Percentiles rank a stretch among this genome's conserved stretches.
Conservation (phyloP, 1,140 invertebrate genomes). For the Eurytemora carolleeae region DNA sequence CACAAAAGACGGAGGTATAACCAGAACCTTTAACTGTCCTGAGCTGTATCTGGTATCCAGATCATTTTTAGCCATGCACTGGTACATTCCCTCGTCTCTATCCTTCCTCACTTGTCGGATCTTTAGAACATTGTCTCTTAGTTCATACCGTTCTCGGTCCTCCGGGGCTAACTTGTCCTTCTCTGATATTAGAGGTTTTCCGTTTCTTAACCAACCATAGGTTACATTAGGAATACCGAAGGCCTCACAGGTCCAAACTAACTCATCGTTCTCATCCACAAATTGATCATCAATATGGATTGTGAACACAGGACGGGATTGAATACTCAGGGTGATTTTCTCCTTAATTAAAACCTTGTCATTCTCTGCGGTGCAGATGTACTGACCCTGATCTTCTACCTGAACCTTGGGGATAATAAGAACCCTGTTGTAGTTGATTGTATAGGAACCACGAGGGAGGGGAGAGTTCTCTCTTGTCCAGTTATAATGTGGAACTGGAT, state of each 20-base stretch:
- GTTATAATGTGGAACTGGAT: slow-evolving; percentile 76
- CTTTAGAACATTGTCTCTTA: slow-evolving; percentile 16
- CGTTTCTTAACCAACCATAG: slow-evolving; percentile 80
- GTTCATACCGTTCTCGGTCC: slow-evolving; percentile 49
- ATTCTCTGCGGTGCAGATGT: slow-evolving; percentile 71
- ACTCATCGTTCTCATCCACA: slow-evolving; percentile 52
- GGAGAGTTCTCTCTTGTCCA: slow-evolving; percentile 54
- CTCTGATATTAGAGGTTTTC: slow-evolving; percentile 41
- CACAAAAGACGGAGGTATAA: slow-evolving; percentile 67
- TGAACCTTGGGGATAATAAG: slow-evolving; percentile 60
- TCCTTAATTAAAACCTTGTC: slow-evolving; percentile 50
- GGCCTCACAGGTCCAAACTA: slow-evolving; percentile 85
- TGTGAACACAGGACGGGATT: slow-evolving; percentile 67
- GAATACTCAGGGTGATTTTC: slow-evolving; percentile 56
- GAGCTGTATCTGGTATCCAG: slow-evolving; percentile 66
- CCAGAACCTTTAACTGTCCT: slow-evolving; percentile 64
- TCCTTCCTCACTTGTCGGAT: slow-evolving; percentile 29
- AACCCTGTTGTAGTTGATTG: slow-evolving; percentile 59
- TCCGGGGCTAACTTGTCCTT: slow-evolving; percentile 28
- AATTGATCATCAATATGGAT: slow-evolving; percentile 71
- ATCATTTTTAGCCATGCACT: slow-evolving; percentile 74
- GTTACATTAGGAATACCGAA: slow-evolving; percentile 82
- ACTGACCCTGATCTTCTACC: slow-evolving; percentile 83
- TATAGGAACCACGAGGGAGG: slow-evolving; percentile 46
- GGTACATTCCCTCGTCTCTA: slow-evolving; percentile 83